phyloP scores from a whole-genome alignment of 2,797 vertebrate genomes.

The Acanthis flammea region DNA sequence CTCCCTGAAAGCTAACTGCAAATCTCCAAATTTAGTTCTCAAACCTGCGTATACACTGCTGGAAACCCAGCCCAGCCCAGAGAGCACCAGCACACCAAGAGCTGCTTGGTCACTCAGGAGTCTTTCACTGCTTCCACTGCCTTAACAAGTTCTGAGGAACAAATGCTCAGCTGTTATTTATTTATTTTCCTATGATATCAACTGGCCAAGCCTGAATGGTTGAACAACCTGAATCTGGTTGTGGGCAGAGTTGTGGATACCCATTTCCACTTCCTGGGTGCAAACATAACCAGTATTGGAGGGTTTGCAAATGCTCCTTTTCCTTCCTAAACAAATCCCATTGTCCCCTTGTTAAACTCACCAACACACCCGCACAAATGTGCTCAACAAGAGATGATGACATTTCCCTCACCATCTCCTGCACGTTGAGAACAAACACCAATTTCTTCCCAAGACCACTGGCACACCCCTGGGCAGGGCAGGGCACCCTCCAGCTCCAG shows the following conservation, averaged over 20 bases:
- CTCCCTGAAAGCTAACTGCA: background rate
- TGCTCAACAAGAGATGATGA: background rate
- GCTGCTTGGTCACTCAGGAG: background rate
- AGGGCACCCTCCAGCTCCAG: background rate
- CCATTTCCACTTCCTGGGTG: background rate
- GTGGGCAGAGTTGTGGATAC: background rate
- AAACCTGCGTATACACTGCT: background rate
- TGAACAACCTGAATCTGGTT: background rate
- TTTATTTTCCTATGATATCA: too few relatives aligned
- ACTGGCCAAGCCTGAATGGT: too few relatives aligned
- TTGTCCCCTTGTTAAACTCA: background rate
- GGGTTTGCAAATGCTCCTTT: background rate
- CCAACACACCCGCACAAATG: accelerated
- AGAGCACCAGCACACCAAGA: background rate
- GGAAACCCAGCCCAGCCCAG: background rate
- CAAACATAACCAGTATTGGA: background rate
- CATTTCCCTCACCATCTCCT: background rate
- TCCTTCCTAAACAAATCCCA: background rate
- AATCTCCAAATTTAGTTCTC: background rate
- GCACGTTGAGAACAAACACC: accelerated
- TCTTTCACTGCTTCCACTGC: background rate
- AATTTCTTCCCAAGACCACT: background rate
- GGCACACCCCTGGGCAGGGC: background rate
- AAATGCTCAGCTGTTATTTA: background rate
- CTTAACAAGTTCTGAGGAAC: background rate